Evolutionary conservation across 2,797 vertebrate species (phyloP).

Genomic region (Gallinago stenura): DNA sequence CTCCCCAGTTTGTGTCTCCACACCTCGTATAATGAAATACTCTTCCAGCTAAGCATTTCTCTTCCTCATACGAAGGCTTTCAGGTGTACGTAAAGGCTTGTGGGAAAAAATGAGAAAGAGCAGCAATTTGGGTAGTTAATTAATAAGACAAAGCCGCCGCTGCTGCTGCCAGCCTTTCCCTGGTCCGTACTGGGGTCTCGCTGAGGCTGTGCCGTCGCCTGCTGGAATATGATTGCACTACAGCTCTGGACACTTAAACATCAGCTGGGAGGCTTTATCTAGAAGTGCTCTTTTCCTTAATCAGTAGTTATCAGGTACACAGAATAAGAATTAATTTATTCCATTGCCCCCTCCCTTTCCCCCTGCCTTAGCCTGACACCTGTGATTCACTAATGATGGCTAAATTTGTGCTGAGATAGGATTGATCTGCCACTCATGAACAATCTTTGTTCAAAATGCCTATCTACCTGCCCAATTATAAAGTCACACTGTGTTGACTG

Average conservation of each 20-base stretch:
- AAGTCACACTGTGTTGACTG: background rate
- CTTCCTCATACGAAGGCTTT: background rate
- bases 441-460: background rate
- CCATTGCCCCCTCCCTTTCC: rapidly evolving
- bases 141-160: background rate
- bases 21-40: background rate
- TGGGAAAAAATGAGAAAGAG: background rate
- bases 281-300: background rate
- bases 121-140: rapidly evolving
- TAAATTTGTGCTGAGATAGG: background rate
- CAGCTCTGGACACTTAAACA: background rate
- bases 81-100: background rate
- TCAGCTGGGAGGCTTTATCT: background rate
- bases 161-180: background rate
- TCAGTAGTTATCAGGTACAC: background rate
- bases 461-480: background rate
- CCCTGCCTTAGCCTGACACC: background rate
- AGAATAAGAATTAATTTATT: background rate
- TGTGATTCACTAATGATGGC: background rate
- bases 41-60: background rate
- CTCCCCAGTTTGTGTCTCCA: background rate
- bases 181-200: background rate
- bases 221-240: conserved; percentile 35
- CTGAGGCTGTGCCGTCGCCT: conserved; percentile 46
- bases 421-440: background rate